Base-by-base conservation (phyloP, 2,888 invertebrate genomes). In the Alviniconcha strummeri region DNA sequence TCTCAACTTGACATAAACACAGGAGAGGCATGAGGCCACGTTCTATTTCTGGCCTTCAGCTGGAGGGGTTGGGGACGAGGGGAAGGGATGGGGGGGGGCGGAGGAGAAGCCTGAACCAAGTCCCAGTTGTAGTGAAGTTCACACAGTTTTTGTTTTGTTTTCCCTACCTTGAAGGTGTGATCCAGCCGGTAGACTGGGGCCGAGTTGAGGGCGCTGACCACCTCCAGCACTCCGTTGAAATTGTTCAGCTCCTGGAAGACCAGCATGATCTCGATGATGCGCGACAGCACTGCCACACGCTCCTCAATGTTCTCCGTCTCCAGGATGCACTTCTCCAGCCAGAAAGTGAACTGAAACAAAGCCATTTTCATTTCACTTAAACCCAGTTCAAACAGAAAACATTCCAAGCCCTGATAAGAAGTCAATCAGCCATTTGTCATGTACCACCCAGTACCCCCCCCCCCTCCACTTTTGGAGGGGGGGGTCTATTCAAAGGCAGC, bases 281-380 rank as follows among this genome's bases (percentile, higher is more conserved):
- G 95, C 83, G 96, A 96, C 85, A 98, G 95, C 86, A 99, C 96
- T 0, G 97, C 98, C 84, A 97, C 96, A 15, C 99, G 95, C 94
- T 99, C 99, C 88, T 99, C 99, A 87, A 97, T 95, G 94, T 99
- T 99, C 92, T 98, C 97, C 6, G 98, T 96, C 93, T 98, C 98
- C 56, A 99, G 96, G 88, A 99, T 98, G 92, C 97, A 97, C 93
- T 97, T 97, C 94, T 98, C 98, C 92, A 99, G 96, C 99, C 99
- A 99, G 83, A 97, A 96, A 0, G 98, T 98, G 92, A 98, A 96
- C 97, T 97, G 94, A 72, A 94, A 86, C 54, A 80, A 67, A 13
- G 11, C 1, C 15, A 64, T 64, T 64, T 64, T 9, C 64, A 64
- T 13, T 9, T 64, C 64, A 64, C 11, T 64, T 11, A 11, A 8